These are phyloP conservation scores for Pseudorhiza aurosa DNA, from an alignment of 30 jellyfish, hydroid and myxozoan genomes.

Conservation along the genomic window DNA sequence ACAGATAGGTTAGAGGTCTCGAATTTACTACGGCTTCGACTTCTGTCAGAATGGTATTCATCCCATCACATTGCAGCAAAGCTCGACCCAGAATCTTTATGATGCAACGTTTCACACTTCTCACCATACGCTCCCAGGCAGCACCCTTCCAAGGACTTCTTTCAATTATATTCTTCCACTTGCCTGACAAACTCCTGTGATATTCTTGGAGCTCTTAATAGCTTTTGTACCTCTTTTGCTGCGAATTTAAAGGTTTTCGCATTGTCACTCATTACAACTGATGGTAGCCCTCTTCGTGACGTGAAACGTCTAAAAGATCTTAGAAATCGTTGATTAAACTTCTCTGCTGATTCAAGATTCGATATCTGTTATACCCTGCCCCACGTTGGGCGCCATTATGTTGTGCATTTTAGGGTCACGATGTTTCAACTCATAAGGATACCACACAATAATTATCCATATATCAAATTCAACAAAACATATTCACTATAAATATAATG, in stretches of 20 bases:
- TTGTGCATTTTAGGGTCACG: too few species aligned
- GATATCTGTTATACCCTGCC: too few species aligned
- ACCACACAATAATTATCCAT: too few species aligned
- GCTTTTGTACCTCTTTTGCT: slow-evolving; percentile 20
- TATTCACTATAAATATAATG: too few species aligned
- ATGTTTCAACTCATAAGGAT: too few species aligned
- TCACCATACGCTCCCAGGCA: slow-evolving; percentile 32
- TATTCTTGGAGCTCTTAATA: slow-evolving; percentile 42
- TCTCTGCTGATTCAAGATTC: too few species aligned
- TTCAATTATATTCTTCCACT: slow-evolving; percentile 27
- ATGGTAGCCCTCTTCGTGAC: slow-evolving; percentile 33
- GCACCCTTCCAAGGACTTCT: slow-evolving; percentile 50
- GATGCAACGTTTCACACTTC: slow-evolving; percentile 41
- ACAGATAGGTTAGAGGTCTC: slow-evolving; percentile 42
- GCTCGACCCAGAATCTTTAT: slow-evolving; percentile 52
- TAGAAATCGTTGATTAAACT: too few species aligned
- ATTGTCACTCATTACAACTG: background rate
- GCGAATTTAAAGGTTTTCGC: slow-evolving; percentile 42
- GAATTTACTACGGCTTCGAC: slow-evolving; percentile 33
- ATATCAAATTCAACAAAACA: too few species aligned
- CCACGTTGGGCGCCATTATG: too few species aligned
- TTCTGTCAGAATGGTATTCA: slow-evolving; percentile 28
- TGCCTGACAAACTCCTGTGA: slow-evolving; percentile 14
- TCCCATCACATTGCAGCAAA: slow-evolving; percentile 15
- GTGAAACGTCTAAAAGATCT: slow-evolving; percentile 24